Conservation (phyloP, 2,888 invertebrate species). For the Caenorhabditis panamensis region DNA sequence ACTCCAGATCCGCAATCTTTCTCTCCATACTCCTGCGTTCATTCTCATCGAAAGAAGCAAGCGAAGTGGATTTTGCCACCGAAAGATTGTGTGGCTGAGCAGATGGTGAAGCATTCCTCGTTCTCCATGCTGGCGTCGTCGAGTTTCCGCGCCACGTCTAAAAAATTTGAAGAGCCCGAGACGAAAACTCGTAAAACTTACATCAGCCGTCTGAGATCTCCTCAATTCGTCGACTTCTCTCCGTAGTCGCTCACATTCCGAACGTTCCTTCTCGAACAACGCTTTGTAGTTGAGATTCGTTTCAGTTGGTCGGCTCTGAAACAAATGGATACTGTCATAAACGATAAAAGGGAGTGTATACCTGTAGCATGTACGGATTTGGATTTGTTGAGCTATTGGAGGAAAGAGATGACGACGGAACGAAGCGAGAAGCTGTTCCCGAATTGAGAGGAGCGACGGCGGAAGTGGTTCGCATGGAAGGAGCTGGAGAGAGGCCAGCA, state of each 20-base stretch:
- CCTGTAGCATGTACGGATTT: slow-evolving; percentile 41
- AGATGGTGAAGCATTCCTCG: slow-evolving; percentile 61
- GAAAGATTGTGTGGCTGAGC: slow-evolving; percentile 42
- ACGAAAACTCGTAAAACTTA: slow-evolving; percentile 23
- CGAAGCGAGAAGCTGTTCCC: slow-evolving; percentile 23
- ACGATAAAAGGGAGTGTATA: neutral
- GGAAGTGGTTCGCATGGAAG: slow-evolving; percentile 30
- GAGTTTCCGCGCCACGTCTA: slow-evolving; percentile 52
- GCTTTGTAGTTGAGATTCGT: slow-evolving; percentile 73
- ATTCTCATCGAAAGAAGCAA: slow-evolving; percentile 71
- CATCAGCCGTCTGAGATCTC: slow-evolving; percentile 60
- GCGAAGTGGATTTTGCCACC: slow-evolving; percentile 67
- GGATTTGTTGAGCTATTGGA: slow-evolving; percentile 48
- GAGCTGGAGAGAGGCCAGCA: slow-evolving; percentile 56
- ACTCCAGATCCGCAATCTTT: slow-evolving; percentile 65
- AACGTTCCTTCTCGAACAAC: slow-evolving; percentile 76
- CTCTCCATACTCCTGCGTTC: slow-evolving; percentile 76
- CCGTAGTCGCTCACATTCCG: slow-evolving; percentile 75
- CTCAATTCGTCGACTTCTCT: slow-evolving; percentile 71
- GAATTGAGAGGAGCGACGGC: neutral
- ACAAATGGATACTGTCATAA: neutral
- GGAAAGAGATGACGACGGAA: slow-evolving; percentile 44
- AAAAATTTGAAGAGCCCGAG: neutral
- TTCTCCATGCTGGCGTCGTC: slow-evolving; percentile 49
- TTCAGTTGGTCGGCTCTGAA: slow-evolving; percentile 62